phyloP scores from a whole-genome alignment of 2,888 invertebrate species.

The Ophonus ardosiacus region DNA sequence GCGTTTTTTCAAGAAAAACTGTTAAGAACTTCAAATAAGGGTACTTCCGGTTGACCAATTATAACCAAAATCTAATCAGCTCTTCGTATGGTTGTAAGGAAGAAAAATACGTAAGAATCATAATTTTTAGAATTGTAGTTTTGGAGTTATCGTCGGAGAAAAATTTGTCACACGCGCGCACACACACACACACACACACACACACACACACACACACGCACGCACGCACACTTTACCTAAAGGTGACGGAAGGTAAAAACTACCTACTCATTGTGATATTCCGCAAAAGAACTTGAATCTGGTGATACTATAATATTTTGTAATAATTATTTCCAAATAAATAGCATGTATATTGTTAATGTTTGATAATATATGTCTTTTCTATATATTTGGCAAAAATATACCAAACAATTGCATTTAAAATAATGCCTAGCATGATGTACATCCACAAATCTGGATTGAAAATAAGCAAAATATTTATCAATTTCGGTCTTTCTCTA shows the following conservation, averaged over 20 bases:
- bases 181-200: no score
- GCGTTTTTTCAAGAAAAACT: no score
- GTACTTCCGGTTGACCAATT: no score
- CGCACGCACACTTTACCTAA: no score
- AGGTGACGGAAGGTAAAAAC: conserved; percentile 7
- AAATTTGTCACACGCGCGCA: no score
- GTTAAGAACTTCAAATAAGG: no score
- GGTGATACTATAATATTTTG: not conserved
- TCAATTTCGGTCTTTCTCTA: not conserved
- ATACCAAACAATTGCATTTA: not conserved
- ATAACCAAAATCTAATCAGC: no score
- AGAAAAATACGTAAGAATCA: no score
- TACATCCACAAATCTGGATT: not conserved
- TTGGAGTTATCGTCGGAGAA: no score
- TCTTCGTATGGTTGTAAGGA: no score
- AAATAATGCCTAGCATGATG: not conserved
- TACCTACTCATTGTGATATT: conserved; percentile 8
- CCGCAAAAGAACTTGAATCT: not conserved
- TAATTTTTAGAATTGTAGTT: no score
- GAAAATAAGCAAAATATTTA: not conserved
- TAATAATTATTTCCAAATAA: not conserved
- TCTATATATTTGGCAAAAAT: not conserved
- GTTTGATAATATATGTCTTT: not conserved
- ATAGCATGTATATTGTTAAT: not conserved
- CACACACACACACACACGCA: no score